Percentiles rank a stretch among this genome's conserved stretches.
phyloP scores from a whole-genome alignment of 2,888 invertebrate genomes.

The Rhamphomyia laevipes region DNA sequence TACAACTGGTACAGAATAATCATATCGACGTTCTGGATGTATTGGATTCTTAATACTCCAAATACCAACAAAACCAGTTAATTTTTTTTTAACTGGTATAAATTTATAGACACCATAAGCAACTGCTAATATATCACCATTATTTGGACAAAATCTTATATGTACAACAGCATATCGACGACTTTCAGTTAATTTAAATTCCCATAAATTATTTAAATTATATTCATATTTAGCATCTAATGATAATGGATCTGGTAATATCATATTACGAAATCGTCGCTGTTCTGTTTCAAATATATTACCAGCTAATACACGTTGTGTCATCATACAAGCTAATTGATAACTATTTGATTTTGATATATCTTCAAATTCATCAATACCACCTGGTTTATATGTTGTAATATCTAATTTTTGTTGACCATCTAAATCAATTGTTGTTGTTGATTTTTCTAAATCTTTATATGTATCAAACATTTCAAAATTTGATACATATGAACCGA shows the following conservation, averaged over 20 bases:
- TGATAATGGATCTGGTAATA: slow-evolving; percentile 48
- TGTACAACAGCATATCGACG: slow-evolving; percentile 44
- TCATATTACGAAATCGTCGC: slow-evolving; percentile 56
- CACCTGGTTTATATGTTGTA: slow-evolving; percentile 29
- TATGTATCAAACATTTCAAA: slow-evolving; percentile 72
- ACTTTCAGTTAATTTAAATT: slow-evolving; percentile 42
- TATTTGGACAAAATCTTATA: slow-evolving; percentile 55
- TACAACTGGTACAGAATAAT: slow-evolving; percentile 52
- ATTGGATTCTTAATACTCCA: slow-evolving; percentile 76
- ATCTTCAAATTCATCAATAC: slow-evolving; percentile 24
- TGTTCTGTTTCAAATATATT: slow-evolving; percentile 54
- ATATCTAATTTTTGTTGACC: slow-evolving; percentile 40
- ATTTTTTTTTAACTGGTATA: slow-evolving; percentile 35
- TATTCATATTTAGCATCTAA: slow-evolving; percentile 55
- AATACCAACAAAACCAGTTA: slow-evolving; percentile 53
- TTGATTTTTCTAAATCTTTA: slow-evolving; percentile 35
- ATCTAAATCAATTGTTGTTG: slow-evolving; percentile 25
- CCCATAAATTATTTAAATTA: slow-evolving; percentile 55
- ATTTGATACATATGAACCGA: slow-evolving; percentile 54
- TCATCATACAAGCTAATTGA: slow-evolving; percentile 49
- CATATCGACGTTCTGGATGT: slow-evolving; percentile 58
- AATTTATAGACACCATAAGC: slow-evolving; percentile 59
- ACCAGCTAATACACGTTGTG: slow-evolving; percentile 60
- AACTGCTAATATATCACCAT: slow-evolving; percentile 59
- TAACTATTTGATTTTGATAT: slow-evolving; percentile 36